Base-by-base conservation (phyloP, 2,888 invertebrate species). In the Erebia epiphron region DNA sequence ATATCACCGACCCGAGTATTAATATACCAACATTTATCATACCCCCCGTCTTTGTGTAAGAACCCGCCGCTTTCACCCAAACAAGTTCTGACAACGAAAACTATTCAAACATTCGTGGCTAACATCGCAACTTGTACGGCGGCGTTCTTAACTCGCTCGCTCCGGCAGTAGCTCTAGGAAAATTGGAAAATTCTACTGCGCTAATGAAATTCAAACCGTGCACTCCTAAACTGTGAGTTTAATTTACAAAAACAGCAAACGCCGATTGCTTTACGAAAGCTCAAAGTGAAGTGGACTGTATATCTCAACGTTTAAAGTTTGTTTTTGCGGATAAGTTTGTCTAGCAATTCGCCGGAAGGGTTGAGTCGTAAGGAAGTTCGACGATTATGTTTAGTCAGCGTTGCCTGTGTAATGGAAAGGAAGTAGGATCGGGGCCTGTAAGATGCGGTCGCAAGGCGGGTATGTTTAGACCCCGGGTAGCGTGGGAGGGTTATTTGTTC, bases 381-480 rank as follows among this genome's bases (percentile, higher is more conserved):
- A 83, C 92, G 92, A 93, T 92, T 93, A 92, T 92, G 92, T 93
- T 91, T 91, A 92, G 92, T 92, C 91, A 91, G 92, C 90, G 86
- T 82, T 89, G 84, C 84, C 86, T 86, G 82, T 79, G 80, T 81
- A 92, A 92, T 92, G 92, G 92, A 90, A 93, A 93, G 92, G 92
- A 93, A 93, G 92, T 91, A 88, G 91, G 85, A 91, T 92, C 88
- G 90, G 92, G 92, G 90, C 90, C 91, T 90, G 92, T 92, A 92
- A 92, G 92, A 92, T 92, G 92, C 86, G 92, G 91, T 91, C 88
- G 89, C 89, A 91, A 92, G 91, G 92, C 87, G 86, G 86, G 86
- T 83, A 80, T 80, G 83, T 83, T 81, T 80, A 79, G 78, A 74
- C 76, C 69, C 71, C 78, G 80, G 74, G 74, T 74, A 73, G 79